A percentile compares a stretch with the other conserved stretches of the same genome.
phyloP scores from a whole-genome alignment of 2,888 invertebrate genomes.

The Pristionchus mayeri region DNA sequence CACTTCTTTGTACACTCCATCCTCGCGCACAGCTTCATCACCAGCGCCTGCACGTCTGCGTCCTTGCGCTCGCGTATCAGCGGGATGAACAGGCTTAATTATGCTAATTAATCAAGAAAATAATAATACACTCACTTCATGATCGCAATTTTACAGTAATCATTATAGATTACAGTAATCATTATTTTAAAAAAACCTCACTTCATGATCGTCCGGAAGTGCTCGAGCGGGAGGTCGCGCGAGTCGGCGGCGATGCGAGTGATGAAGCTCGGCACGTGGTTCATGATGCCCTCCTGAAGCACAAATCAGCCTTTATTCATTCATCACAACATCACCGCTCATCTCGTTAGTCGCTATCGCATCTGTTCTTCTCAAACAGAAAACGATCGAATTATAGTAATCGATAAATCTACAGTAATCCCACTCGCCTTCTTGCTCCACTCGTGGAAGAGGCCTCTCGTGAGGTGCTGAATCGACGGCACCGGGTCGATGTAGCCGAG shows the following conservation, averaged over 20 bases:
- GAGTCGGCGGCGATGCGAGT: constrained; percentile 33
- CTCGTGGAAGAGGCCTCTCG: constrained; percentile 40
- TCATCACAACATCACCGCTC: no score
- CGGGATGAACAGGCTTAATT: constrained; percentile 39
- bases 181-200: background rate
- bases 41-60: constrained; percentile 24
- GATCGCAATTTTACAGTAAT: no score
- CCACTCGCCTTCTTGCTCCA: constrained; percentile 42
- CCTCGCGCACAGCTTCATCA: constrained; percentile 41
- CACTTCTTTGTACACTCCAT: constrained; percentile 46
- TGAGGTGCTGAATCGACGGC: constrained; percentile 21
- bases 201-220: constrained; percentile 46
- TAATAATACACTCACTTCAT: no score
- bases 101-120: background rate
- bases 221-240: background rate
- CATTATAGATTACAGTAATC: no score
- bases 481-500: constrained; percentile 37
- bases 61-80: constrained; percentile 44
- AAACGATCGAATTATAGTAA: no score
- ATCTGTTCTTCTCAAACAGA: no score
- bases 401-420: no score
- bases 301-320: no score
- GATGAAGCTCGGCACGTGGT: constrained; percentile 49
- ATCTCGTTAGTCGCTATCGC: no score
- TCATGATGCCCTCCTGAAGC: constrained; percentile 46